These are phyloP conservation scores for Portunus trituberculatus DNA, from an alignment of 1,140 invertebrate species.

Conservation along the genomic window DNA sequence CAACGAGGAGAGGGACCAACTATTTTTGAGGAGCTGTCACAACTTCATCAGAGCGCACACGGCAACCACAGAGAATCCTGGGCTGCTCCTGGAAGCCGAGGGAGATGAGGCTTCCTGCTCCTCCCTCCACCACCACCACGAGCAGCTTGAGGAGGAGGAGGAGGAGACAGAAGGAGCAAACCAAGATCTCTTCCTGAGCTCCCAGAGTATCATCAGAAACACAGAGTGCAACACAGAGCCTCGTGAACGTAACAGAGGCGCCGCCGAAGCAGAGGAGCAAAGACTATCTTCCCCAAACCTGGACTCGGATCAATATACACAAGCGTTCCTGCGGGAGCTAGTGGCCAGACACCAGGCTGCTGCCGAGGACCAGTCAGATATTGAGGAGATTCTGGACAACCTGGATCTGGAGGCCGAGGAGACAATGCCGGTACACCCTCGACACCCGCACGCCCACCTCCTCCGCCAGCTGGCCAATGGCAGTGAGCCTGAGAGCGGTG, in stretches of 20 bases:
- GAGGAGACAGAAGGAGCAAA: background rate
- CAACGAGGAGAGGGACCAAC: constrained; percentile 39
- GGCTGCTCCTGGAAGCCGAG: background rate
- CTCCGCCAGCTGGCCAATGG: background rate
- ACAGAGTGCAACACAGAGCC: constrained; percentile 24
- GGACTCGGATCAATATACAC: constrained; percentile 39
- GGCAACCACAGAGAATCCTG: background rate
- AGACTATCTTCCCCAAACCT: background rate
- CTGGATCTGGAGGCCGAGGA: constrained; percentile 52
- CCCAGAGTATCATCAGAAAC: background rate
- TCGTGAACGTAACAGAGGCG: background rate
- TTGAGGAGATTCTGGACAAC: constrained; percentile 65
- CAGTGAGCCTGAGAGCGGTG: background rate
- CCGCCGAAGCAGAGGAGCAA: background rate
- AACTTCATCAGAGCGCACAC: constrained; percentile 52
- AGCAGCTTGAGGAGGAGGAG: background rate
- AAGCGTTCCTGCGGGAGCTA: constrained; percentile 54
- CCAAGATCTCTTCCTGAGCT: background rate
- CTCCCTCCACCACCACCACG: background rate
- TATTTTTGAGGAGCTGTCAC: constrained; percentile 55
- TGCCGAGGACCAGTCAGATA: constrained; percentile 55
- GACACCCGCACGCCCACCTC: background rate
- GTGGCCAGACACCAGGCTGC: constrained; percentile 36
- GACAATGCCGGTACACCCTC: background rate
- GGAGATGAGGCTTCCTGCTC: background rate